These are phyloP conservation scores for Cryptocephalus moraei DNA, from an alignment of 2,888 invertebrate species.

Conservation along the genomic window DNA sequence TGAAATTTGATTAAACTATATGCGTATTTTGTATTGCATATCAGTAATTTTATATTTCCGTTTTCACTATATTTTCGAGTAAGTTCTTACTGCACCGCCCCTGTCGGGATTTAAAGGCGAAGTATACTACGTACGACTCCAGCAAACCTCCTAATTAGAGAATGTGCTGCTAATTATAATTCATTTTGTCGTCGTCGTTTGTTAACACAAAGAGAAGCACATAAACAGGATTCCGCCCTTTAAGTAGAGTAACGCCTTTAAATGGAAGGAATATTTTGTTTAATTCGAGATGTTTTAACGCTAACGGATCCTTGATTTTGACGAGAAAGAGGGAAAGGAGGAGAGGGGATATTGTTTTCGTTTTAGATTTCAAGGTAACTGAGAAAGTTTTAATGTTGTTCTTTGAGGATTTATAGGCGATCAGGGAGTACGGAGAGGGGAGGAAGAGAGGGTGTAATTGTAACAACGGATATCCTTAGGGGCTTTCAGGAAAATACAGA, in stretches of 20 bases:
- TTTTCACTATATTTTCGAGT: too few relatives aligned
- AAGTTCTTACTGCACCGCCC: too few relatives aligned
- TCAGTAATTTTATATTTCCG: too few relatives aligned
- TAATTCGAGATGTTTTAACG: slow-evolving; percentile 5
- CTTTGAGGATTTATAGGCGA: not conserved
- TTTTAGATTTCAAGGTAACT: not conserved
- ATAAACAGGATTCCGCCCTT: slow-evolving; percentile 12
- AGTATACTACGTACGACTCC: slow-evolving; percentile 1
- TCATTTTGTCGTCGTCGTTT: slow-evolving; percentile 27
- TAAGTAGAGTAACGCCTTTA: slow-evolving; percentile 6
- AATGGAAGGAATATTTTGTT: slow-evolving; percentile 8
- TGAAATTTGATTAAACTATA: too few relatives aligned
- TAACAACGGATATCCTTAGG: too few relatives aligned
- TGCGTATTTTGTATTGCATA: too few relatives aligned
- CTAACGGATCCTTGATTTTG: not conserved
- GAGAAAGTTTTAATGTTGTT: not conserved
- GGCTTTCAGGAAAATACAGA: too few relatives aligned
- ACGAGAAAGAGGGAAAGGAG: not conserved
- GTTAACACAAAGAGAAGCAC: slow-evolving; percentile 16
- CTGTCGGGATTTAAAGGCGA: not conserved
- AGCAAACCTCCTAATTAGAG: slow-evolving; percentile 26
- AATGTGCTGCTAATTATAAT: slow-evolving; percentile 29
- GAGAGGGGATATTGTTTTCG: not conserved
- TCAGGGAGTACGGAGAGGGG: not conserved
- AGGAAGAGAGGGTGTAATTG: not conserved